Percentiles rank a stretch among this genome's conserved stretches.
phyloP scores from a whole-genome alignment of 2,888 invertebrate species.

The Eustalomyia histrio region DNA sequence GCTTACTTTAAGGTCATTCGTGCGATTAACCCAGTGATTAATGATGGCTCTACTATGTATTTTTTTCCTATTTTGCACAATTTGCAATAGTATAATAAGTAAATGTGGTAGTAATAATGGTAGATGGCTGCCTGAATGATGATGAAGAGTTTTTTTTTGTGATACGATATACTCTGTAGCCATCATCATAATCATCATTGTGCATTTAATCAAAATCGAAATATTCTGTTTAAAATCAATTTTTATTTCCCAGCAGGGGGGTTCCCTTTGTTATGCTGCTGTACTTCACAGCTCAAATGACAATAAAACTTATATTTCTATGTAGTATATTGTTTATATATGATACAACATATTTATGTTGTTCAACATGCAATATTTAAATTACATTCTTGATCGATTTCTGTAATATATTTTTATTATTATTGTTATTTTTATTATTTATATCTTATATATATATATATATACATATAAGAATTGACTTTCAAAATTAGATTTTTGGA shows the following conservation, averaged over 20 bases:
- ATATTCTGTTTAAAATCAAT: slow-evolving; percentile 44
- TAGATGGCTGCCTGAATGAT: not conserved
- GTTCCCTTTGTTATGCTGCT: not conserved
- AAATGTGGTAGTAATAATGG: not conserved
- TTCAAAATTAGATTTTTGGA: too few species aligned
- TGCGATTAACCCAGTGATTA: slow-evolving; percentile 48
- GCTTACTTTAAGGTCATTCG: slow-evolving; percentile 38
- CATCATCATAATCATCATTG: too few species aligned
- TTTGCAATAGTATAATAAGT: slow-evolving; percentile 7
- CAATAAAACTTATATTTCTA: slow-evolving; percentile 6
- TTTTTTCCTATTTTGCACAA: not conserved
- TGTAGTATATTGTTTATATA: not conserved
- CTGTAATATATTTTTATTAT: too few species aligned
- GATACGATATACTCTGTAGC: not conserved
- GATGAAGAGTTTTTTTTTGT: not conserved
- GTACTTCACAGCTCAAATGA: not conserved
- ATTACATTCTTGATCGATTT: too few species aligned
- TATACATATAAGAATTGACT: too few species aligned
- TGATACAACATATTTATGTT: not conserved
- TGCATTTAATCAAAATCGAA: slow-evolving; percentile 4
- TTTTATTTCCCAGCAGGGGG: slow-evolving; percentile 36
- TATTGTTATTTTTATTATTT: too few species aligned
- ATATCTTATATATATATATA: too few species aligned
- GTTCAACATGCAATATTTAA: too few species aligned
- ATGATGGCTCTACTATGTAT: slow-evolving; percentile 30